Base-by-base conservation (phyloP, 1,140 invertebrate species). In the Galendromus occidentalis region DNA sequence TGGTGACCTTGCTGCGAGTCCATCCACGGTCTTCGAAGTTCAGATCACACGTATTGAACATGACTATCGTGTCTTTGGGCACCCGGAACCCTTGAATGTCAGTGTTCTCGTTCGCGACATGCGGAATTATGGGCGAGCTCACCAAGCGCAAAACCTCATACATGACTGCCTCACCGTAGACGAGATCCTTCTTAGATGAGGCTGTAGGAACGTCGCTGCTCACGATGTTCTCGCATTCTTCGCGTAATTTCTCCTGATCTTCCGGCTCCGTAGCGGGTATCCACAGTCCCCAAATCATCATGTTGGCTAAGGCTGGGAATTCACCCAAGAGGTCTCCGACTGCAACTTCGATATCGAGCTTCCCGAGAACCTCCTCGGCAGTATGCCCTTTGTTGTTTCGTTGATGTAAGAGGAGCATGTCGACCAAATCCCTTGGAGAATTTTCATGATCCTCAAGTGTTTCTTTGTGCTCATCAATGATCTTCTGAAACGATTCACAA, bases 81-180 rank as follows among this genome's bases (percentile, higher is more conserved):
- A 92, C 81, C 25, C 79, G 77, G 73, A 81, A 90, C 20, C 85
- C 87, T 65, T 81, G 79, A 44, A 92, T 82, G 1, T 80, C 77
- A 0, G 84, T 83, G 67, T 87, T 82, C 68, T 84, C 81, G 20
- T 82, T 88, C 0, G 88, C 86, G 0, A 91, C 86, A 72, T 92
- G 89, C 1, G 90, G 90, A 0, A 93, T 88, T 65, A 93, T 91
- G 0, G 88, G 88, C 0, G 88, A 91, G 0, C 86, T 85, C 0
- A 87, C 83, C 66, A 84, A 78, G 64, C 90, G 76, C 1, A 91
- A 76, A 0, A 84, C 82, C 77, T 93, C 90, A 67, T 84, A 78
- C 17, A 91, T 80, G 0, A 85, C 84, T 0, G 87, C 86, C 77
- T 90, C 86, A 0, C 85, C 86, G 74, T 88, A 91, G 0, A 87